Base-by-base conservation (phyloP, 2,888 invertebrate species). In the Thera britannica region DNA sequence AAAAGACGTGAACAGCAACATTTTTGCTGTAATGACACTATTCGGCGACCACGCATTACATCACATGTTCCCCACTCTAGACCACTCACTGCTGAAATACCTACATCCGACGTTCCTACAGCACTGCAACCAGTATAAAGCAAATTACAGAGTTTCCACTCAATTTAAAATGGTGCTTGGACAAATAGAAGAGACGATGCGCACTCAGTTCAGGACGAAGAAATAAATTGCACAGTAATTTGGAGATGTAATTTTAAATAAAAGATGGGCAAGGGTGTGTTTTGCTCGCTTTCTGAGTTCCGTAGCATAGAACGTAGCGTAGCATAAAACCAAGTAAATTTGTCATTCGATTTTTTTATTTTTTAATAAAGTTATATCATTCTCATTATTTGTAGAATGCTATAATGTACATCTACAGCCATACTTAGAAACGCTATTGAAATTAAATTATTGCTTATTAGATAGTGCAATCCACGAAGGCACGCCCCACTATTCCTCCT, bases 21-120 rank as follows among this genome's bases (percentile, higher is more conserved):
- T 95, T 44, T 96, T 97, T 79, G 87, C 95, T 66, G 95, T 95
- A 3, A 85, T 97, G 77, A 96, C 96, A 0, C 95, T 95, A 79
- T 97, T 97, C 76, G 97, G 97, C 0, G 95, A 97, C 67, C 97
- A 98, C 79, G 92, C 95, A 0, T 89, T 97, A 5, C 97, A 98
- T 83, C 97, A 97, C 86, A 88, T 97, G 35, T 96, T 97, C 77
- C 97, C 97, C 0, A 96, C 97, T 0, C 79, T 97, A 4, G 97
- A 97, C 83, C 97, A 97, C 79, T 95, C 95, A 0, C 89, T 96
- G 36, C 85, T 97, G 38, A 94, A 94, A 5, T 91, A 95, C 65
- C 88, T 97, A 12, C 95, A 96, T 77, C 95, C 96, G 0, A 90
- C 95, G 1, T 95, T 96, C 55, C 49, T 95, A 12, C 87, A 95